A percentile compares a stretch with the other conserved stretches of the same genome.
Conservation (phyloP, 2,888 invertebrate genomes). For the Apoda limacodes region DNA sequence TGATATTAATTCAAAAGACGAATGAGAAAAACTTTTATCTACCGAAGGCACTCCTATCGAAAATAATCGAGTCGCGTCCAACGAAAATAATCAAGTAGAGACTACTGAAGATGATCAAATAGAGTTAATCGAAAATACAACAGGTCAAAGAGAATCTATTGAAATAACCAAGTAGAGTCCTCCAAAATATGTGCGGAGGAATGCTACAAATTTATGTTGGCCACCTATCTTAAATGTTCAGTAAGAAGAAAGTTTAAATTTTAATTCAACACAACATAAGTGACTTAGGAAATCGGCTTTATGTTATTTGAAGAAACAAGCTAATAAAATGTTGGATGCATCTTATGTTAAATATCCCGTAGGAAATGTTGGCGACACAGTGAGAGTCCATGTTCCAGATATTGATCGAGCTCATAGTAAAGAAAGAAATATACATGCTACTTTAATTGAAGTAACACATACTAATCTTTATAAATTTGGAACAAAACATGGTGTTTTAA, state of each 20-base stretch:
- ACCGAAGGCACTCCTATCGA: slow-evolving; percentile 3
- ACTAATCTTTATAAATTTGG: slow-evolving; percentile 10
- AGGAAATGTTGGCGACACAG: slow-evolving; percentile 4
- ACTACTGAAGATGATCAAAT: slow-evolving; percentile 2
- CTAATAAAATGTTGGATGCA: slow-evolving; percentile 5
- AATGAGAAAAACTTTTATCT: slow-evolving; percentile 12
- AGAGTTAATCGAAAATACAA: slow-evolving; percentile 1
- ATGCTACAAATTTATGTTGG: too few relatives aligned
- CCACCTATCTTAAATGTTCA: too few relatives aligned
- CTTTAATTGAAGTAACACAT: slow-evolving; percentile 5
- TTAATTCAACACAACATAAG: slow-evolving; percentile 1
- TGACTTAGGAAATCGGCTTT: slow-evolving; percentile 5
- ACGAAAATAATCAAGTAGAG: not conserved
- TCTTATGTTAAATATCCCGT: slow-evolving; percentile 8
- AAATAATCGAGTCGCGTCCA: slow-evolving; percentile 5
- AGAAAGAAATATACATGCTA: too few relatives aligned
- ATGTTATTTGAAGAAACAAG: too few relatives aligned
- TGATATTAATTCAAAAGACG: slow-evolving; percentile 11
- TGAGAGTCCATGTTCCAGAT: slow-evolving; percentile 8
- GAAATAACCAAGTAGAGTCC: too few relatives aligned
- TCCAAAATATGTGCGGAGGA: too few relatives aligned
- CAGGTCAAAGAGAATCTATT: slow-evolving; percentile 1
- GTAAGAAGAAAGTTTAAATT: too few relatives aligned
- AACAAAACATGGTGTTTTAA: slow-evolving; percentile 13
- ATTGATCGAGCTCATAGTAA: slow-evolving; percentile 9